These are phyloP conservation scores for Hydrozoanthus tunicans DNA, from an alignment of 64 coral and sea anemone species.

Conservation along the genomic window DNA sequence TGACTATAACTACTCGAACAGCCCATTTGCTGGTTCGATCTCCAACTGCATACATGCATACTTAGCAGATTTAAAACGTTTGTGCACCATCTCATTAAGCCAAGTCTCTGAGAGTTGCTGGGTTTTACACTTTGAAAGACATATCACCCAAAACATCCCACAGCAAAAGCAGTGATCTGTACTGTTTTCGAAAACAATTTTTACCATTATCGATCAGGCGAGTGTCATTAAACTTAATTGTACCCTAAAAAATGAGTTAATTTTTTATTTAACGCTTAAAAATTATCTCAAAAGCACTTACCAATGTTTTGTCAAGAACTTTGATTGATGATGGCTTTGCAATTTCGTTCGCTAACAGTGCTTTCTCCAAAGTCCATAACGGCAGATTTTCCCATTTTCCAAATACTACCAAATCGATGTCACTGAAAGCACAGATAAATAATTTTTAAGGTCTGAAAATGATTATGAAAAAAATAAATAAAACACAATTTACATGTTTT, in stretches of 20 bases:
- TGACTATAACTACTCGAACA: neutral
- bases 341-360: constrained; percentile 84
- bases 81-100: constrained; percentile 1
- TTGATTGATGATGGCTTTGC: constrained; percentile 89
- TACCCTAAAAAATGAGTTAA: neutral
- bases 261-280: neutral
- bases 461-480: neutral
- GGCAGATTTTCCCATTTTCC: constrained; percentile 95
- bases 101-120: neutral
- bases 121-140: neutral
- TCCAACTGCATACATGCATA: neutral
- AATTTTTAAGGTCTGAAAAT: neutral
- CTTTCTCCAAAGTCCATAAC: constrained; percentile 91
- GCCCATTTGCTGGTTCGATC: neutral
- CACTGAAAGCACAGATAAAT: constrained; percentile 55
- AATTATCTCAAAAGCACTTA: constrained; percentile 41
- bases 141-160: neutral
- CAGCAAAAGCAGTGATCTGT: neutral
- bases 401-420: constrained; percentile 97
- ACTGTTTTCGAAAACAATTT: neutral
- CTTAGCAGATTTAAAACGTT: neutral
- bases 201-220: neutral
- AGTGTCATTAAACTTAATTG: neutral
- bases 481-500: constrained; percentile 6
- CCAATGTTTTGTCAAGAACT: constrained; percentile 95